These are phyloP conservation scores for Enhydra lutris DNA, from an alignment of 2,113 vertebrate genomes.

Conservation along the genomic window DNA sequence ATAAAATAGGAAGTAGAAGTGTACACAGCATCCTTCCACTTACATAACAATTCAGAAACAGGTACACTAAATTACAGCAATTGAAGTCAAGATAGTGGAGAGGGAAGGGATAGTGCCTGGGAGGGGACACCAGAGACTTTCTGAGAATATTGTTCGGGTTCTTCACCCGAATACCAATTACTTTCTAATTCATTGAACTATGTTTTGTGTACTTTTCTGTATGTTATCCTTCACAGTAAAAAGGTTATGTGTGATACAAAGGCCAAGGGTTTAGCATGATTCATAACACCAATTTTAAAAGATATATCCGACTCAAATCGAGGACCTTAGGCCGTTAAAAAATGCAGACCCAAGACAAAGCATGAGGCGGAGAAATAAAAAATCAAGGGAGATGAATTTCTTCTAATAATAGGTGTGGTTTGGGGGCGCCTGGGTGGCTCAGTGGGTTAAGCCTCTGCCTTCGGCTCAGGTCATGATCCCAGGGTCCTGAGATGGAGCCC, in stretches of 20 bases:
- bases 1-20: not conserved
- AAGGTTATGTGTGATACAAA: not conserved
- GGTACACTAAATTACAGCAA: not conserved
- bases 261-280: not conserved
- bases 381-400: not conserved
- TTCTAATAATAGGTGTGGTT: not conserved
- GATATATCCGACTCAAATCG: not conserved
- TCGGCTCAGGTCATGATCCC: no score
- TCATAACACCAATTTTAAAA: not conserved
- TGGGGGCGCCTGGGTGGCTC: not conserved
- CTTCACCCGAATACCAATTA: not conserved
- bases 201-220: not conserved
- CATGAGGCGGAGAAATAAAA: not conserved
- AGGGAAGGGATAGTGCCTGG: not conserved
- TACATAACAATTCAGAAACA: not conserved
- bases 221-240: not conserved
- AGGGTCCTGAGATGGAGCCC: no score
- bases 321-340: not conserved
- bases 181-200: constrained; percentile 2
- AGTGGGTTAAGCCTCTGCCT: no score
- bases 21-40: not conserved
- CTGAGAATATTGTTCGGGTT: not conserved
- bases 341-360: not conserved
- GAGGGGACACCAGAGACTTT: not conserved
- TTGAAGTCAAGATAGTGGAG: not conserved